phyloP scores from a whole-genome alignment of 2,888 invertebrate genomes.

The Dione juno region DNA sequence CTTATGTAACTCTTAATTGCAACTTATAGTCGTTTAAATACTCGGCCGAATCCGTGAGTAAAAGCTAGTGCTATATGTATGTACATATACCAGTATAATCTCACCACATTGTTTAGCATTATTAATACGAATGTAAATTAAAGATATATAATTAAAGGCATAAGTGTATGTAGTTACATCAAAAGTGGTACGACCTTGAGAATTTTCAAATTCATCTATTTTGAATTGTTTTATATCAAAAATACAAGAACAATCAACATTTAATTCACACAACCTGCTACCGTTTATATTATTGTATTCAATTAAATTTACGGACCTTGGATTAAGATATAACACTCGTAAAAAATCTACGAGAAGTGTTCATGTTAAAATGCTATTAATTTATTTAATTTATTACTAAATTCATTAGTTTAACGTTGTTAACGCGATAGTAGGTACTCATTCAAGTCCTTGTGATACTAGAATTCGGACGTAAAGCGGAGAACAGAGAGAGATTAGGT shows the following conservation, averaged over 20 bases:
- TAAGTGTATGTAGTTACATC: background rate
- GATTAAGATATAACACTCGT: background rate
- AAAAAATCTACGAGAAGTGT: background rate
- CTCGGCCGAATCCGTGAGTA: too few species aligned
- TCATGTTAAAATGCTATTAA: background rate
- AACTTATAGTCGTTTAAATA: too few species aligned
- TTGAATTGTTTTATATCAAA: background rate
- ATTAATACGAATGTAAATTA: too few species aligned
- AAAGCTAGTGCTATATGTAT: too few species aligned
- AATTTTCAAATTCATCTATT: background rate
- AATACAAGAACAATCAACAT: slow-evolving; percentile 1
- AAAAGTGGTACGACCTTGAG: background rate
- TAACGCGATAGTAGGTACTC: too few species aligned
- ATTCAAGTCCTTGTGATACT: too few species aligned
- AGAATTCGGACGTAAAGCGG: too few species aligned
- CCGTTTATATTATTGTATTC: background rate
- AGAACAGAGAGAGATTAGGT: too few species aligned
- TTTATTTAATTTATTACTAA: background rate
- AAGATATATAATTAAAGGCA: too few species aligned
- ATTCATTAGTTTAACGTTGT: background rate
- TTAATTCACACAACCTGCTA: slow-evolving; percentile 13
- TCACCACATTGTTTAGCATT: too few species aligned
- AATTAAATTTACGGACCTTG: slow-evolving; percentile 11
- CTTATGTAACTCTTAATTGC: too few species aligned
- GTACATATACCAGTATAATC: slow-evolving; percentile 4